phyloP scores from a whole-genome alignment of 2,797 vertebrate genomes.

The Chaenodraco wilsoni region DNA sequence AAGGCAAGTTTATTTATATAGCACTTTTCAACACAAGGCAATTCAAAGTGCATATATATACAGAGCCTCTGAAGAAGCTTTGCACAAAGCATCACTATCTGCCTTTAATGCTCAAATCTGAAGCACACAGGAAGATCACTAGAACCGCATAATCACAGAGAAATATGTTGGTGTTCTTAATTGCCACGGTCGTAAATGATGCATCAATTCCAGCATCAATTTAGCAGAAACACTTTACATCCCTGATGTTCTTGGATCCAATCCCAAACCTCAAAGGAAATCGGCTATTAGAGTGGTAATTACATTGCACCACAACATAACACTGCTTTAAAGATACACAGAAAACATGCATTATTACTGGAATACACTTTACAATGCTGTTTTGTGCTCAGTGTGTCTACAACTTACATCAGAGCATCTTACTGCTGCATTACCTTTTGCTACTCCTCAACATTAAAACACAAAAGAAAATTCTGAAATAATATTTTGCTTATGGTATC shows the following conservation, averaged over 20 bases:
- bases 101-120: conserved; percentile 9
- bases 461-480: neutral
- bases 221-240: neutral
- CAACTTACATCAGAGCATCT: neutral
- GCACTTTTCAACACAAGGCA: no score
- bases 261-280: neutral
- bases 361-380: neutral
- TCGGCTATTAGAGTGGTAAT: neutral
- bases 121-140: conserved; percentile 2
- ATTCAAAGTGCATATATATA: no score
- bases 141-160: neutral
- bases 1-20: no score
- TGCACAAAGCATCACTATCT: neutral
- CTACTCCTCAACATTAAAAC: neutral
- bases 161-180: neutral
- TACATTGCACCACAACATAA: neutral
- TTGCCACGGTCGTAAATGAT: neutral
- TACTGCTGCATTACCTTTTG: neutral
- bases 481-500: neutral
- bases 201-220: neutral
- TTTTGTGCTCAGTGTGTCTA: neutral
- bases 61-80: neutral
- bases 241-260: neutral
- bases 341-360: neutral
- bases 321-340: neutral